A percentile compares a stretch with the other conserved stretches of the same genome.
Conservation (phyloP, 2,888 invertebrate species). For the Polyploca ridens region DNA sequence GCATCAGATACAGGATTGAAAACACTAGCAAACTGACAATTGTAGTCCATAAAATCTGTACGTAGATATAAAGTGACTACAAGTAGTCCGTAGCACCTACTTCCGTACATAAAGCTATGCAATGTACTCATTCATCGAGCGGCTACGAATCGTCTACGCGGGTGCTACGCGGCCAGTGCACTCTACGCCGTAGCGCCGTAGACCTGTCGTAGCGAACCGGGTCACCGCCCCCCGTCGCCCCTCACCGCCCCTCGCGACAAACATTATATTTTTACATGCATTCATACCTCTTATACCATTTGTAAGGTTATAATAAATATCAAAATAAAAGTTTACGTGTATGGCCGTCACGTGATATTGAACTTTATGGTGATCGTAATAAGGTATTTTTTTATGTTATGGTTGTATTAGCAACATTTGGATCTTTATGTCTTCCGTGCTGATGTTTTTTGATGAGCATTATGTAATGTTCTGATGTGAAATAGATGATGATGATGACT, state of each 20-base stretch:
- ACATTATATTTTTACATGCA: neutral
- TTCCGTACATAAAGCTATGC: neutral
- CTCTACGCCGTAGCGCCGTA: slow-evolving; percentile 66
- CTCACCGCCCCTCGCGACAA: slow-evolving; percentile 16
- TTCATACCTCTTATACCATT: neutral
- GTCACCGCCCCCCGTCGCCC: slow-evolving; percentile 56
- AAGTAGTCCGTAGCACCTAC: neutral
- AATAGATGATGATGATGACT: neutral
- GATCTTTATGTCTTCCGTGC: neutral
- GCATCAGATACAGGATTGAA: no score
- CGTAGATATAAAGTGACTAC: neutral
- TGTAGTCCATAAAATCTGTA: neutral
- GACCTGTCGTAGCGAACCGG: slow-evolving; percentile 50
- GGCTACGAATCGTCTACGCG: slow-evolving; percentile 43
- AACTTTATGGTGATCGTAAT: neutral
- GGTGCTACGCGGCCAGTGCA: slow-evolving; percentile 71
- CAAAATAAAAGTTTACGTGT: neutral
- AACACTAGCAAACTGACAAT: no score
- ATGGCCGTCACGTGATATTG: neutral
- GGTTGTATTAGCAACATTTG: neutral
- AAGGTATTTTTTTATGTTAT: neutral
- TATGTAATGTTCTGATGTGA: no score
- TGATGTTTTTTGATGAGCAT: neutral
- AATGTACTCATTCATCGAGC: slow-evolving; percentile 18
- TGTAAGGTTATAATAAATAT: neutral